Evolutionary conservation across 2,797 vertebrate species (phyloP).

Genomic region (Delichon dasypus): DNA sequence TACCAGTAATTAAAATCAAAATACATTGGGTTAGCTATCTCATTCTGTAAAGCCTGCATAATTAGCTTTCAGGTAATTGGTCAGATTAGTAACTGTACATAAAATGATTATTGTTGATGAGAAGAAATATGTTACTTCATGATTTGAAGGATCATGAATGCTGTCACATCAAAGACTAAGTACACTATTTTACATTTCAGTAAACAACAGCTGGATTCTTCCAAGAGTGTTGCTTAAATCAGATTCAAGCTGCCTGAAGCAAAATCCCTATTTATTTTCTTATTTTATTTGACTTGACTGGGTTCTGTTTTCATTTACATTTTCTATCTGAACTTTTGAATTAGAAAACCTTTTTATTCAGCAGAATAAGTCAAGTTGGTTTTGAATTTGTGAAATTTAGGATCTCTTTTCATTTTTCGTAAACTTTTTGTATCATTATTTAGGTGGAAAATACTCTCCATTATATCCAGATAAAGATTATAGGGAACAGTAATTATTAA

Average conservation of each 20-base stretch:
- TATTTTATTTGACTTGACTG: slow-evolving; percentile 72
- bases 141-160: slow-evolving; percentile 54
- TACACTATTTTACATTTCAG: slow-evolving; percentile 72
- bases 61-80: slow-evolving; percentile 68
- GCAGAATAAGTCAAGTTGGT: slow-evolving; percentile 21
- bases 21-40: slow-evolving; percentile 57
- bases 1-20: slow-evolving; percentile 71
- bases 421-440: not conserved
- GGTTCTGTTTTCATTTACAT: slow-evolving; percentile 75
- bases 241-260: slow-evolving; percentile 67
- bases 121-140: slow-evolving; percentile 46
- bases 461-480: not conserved
- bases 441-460: not conserved
- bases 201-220: slow-evolving; percentile 77
- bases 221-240: slow-evolving; percentile 72
- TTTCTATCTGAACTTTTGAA: slow-evolving; percentile 72
- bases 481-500: not conserved
- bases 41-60: slow-evolving; percentile 58
- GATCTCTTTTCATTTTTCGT: not conserved
- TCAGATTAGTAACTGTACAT: slow-evolving; percentile 63
- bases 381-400: slow-evolving; percentile 37
- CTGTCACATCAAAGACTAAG: slow-evolving; percentile 61
- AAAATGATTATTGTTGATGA: slow-evolving; percentile 53
- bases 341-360: slow-evolving; percentile 55
- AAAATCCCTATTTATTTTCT: slow-evolving; percentile 73